Percentiles rank a stretch among this genome's conserved stretches.
These are phyloP conservation scores for Olivierus martensii DNA, from an alignment of 1,140 invertebrate species.

Conservation along the genomic window DNA sequence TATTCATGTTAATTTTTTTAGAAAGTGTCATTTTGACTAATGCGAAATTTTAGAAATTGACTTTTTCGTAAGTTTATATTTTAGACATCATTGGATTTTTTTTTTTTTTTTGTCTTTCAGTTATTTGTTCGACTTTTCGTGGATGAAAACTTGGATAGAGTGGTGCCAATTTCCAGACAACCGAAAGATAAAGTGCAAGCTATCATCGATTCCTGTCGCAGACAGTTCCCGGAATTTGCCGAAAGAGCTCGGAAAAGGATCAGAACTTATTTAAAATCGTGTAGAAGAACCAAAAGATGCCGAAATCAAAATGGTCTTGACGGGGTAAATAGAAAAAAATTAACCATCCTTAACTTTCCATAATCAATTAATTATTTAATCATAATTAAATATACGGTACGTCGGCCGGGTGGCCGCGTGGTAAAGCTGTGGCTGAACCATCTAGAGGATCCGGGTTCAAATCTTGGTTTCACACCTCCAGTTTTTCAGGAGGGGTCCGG, in stretches of 20 bases:
- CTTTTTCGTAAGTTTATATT: too few species aligned
- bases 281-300: slow-evolving; percentile 75
- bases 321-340: too few species aligned
- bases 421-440: too few species aligned
- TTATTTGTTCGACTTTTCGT: slow-evolving; percentile 96
- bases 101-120: slow-evolving; percentile 37
- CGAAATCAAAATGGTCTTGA: slow-evolving; percentile 55
- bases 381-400: too few species aligned
- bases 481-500: too few species aligned
- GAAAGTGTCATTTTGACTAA: not conserved
- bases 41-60: too few species aligned
- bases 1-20: not conserved
- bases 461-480: too few species aligned
- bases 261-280: slow-evolving; percentile 88
- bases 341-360: too few species aligned
- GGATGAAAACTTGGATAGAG: slow-evolving; percentile 89
- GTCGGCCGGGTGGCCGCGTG: too few species aligned
- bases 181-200: slow-evolving; percentile 96
- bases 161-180: slow-evolving; percentile 92
- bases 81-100: too few species aligned
- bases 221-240: slow-evolving; percentile 92
- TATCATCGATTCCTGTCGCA: slow-evolving; percentile 88
- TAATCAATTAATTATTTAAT: too few species aligned
- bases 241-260: slow-evolving; percentile 85
- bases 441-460: too few species aligned